Base-by-base conservation (phyloP, 2,113 vertebrate species). In the Corapipo altera region DNA sequence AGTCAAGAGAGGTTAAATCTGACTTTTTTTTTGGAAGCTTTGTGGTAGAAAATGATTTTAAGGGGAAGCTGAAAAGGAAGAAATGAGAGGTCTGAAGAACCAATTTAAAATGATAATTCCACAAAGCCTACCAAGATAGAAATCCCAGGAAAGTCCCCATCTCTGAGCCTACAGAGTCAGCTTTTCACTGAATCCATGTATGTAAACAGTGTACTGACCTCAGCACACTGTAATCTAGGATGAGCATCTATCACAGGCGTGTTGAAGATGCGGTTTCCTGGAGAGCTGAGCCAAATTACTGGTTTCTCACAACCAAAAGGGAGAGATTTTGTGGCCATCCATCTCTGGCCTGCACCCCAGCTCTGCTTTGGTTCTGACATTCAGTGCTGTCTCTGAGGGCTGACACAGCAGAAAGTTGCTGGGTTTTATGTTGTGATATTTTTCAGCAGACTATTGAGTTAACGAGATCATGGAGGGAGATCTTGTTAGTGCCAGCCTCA, bases 191-290 rank as follows among this genome's bases (percentile, higher is more conserved):
- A 78, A 91, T 18, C 30, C 39, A 32, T 39, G 26, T 39, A 46
- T 69, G 48, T 67, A 89, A 91, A 49, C 73, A 75, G 37, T 15
- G 41, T 4, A 46, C 37, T 88, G 92, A 66, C 48, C 27, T 72
- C 61, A 91, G 58, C 58, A 52, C 5, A 3, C 88, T 73, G 79
- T 39, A 87, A 92, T 96, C 90, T 54, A 91, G 69, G 73, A 92
- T 4, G 4, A 94, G 23, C 46, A 71, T 49, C 73, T 74, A 61
- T 82, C 73, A 64, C 43, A 90, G 64, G 33, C 74, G 13, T 14
- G 44, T 19, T 92, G 76, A 88, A 57, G 33, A 61, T 92, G 93
- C 0, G 87, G 94, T 95, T 97, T 97, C 91, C 93, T 97, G 41
- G 85, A 95, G 44, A 97, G 86, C 65, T 69, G 52, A 37, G n/a